These are phyloP conservation scores for Lepetodrilus schrolli DNA, from an alignment of 2,888 invertebrate species.

Conservation along the genomic window DNA sequence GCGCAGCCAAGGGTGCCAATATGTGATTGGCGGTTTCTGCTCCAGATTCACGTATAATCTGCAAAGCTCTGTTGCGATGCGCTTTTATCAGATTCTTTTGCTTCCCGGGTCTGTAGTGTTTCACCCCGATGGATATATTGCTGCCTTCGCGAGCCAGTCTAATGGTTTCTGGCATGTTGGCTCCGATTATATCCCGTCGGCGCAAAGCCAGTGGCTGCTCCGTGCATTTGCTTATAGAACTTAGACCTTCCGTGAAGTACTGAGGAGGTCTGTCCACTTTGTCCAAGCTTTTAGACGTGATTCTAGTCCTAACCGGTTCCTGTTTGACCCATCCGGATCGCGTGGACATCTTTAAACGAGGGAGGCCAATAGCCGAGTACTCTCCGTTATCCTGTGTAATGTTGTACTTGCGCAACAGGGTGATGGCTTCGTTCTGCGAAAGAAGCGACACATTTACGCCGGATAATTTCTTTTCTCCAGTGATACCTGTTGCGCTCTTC, in stretches of 20 bases:
- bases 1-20: background rate
- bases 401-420: slow-evolving; percentile 48
- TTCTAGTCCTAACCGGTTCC: slow-evolving; percentile 38
- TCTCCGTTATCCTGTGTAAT: slow-evolving; percentile 40
- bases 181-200: slow-evolving; percentile 47
- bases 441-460: background rate
- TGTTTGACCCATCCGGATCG: slow-evolving; percentile 13
- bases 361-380: background rate
- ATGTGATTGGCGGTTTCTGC: background rate
- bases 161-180: slow-evolving; percentile 55
- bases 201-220: slow-evolving; percentile 49
- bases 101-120: background rate
- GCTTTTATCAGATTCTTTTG: background rate
- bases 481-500: too few relatives aligned
- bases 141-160: slow-evolving; percentile 52
- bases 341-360: slow-evolving; percentile 22
- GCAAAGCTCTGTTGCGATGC: background rate
- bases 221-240: slow-evolving; percentile 49
- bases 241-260: slow-evolving; percentile 58
- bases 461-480: background rate
- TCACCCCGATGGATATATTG: slow-evolving; percentile 50
- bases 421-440: slow-evolving; percentile 36
- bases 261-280: slow-evolving; percentile 36
- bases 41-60: background rate
- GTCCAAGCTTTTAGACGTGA: slow-evolving; percentile 32